These are phyloP conservation scores for Strigamia crassipes DNA, from an alignment of 2,888 invertebrate genomes.

Conservation along the genomic window DNA sequence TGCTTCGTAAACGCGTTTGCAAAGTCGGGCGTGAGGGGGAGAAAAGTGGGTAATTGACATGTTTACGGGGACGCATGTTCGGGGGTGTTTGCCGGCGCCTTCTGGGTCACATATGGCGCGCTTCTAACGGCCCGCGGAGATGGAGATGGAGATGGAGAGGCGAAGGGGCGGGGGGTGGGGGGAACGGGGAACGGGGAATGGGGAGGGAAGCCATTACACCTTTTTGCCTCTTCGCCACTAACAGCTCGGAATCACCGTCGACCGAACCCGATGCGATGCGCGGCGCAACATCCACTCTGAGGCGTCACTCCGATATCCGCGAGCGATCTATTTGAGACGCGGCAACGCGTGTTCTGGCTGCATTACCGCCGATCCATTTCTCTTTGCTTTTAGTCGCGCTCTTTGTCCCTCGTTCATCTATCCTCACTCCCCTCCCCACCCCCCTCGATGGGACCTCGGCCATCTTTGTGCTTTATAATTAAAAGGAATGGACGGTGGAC, in stretches of 20 bases:
- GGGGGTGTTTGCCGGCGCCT: background rate
- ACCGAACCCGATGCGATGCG: too few species aligned
- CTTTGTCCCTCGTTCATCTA: too few species aligned
- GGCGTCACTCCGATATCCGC: background rate
- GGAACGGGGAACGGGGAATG: too few species aligned
- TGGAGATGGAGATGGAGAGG: background rate
- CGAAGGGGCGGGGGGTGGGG: too few species aligned
- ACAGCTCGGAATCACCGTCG: background rate
- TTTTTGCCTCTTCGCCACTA: background rate
- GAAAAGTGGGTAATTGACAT: conserved; percentile 32
- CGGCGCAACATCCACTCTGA: too few species aligned
- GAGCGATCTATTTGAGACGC: background rate
- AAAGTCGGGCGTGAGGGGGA: background rate
- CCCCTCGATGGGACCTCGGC: background rate
- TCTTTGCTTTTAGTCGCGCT: background rate
- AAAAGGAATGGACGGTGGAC: conserved; percentile 5
- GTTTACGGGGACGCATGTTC: conserved; percentile 17
- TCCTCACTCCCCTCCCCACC: too few species aligned
- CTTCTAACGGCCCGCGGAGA: background rate
- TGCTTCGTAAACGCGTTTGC: background rate
- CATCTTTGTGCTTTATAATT: conserved; percentile 5
- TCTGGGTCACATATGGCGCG: conserved; percentile 5
- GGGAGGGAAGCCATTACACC: background rate
- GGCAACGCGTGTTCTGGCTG: background rate
- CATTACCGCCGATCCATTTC: conserved; percentile 12